Conservation (phyloP, 2,797 vertebrate species). For the Esox masquinongy region DNA sequence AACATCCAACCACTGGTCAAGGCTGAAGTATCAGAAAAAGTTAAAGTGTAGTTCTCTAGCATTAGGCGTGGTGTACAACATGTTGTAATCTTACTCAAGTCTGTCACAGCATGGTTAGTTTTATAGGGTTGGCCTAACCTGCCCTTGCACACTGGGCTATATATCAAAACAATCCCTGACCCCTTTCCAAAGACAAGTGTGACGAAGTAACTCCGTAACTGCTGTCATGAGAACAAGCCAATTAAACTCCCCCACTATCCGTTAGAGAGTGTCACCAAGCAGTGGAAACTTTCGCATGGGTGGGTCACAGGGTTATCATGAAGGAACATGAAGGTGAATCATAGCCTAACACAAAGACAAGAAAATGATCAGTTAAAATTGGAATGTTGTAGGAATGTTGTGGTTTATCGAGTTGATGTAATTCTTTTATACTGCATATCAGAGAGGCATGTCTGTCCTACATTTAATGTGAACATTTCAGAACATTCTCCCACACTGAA, state of each 20-base stretch:
- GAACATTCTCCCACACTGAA: background rate
- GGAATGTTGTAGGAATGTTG: too few species aligned
- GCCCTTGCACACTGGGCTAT: background rate
- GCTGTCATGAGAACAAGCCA: conserved; percentile 10
- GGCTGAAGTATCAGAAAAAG: background rate
- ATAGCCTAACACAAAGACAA: background rate
- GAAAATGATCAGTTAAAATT: background rate
- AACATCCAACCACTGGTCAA: background rate
- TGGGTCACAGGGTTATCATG: conserved; percentile 3
- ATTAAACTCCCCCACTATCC: background rate
- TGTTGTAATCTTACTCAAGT: conserved; percentile 20
- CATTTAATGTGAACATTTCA: background rate
- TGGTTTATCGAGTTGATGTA: too few species aligned
- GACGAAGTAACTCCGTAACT: conserved; percentile 19
- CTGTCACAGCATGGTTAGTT: background rate
- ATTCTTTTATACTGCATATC: background rate
- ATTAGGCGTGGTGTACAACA: conserved; percentile 25
- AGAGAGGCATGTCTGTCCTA: background rate
- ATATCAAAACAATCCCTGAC: conserved; percentile 19
- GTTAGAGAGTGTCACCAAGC: conserved; percentile 10
- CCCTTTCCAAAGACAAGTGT: conserved; percentile 1
- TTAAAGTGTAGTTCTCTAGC: background rate
- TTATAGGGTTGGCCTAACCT: background rate
- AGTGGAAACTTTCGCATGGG: conserved; percentile 5
- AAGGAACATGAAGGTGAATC: background rate